phyloP scores from a whole-genome alignment of 2,888 invertebrate species.

The Disparrhopalites patrizii region DNA sequence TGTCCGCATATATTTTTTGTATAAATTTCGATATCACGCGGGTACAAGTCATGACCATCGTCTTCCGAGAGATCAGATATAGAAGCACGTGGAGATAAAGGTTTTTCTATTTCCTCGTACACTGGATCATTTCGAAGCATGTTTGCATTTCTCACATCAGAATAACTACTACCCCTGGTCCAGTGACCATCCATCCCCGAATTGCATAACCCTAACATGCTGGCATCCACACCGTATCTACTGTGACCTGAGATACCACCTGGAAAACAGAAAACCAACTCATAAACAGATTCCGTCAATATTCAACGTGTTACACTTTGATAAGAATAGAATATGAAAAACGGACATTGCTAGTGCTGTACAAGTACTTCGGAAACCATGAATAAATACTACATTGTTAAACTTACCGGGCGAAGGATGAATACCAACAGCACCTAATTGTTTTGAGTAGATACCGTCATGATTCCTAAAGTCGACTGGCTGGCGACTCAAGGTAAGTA shows the following conservation, averaged over 20 bases:
- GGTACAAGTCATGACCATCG: constrained; percentile 45
- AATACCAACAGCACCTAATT: constrained; percentile 44
- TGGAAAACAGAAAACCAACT: not conserved
- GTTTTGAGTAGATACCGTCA: constrained; percentile 48
- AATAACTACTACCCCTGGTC: constrained; percentile 48
- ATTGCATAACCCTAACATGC: constrained; percentile 45
- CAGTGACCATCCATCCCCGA: constrained; percentile 46
- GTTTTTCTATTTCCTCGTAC: constrained; percentile 48
- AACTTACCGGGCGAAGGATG: constrained; percentile 46
- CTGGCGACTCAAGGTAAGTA: constrained; percentile 45
- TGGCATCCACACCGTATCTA: constrained; percentile 36
- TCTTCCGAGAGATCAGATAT: constrained; percentile 48
- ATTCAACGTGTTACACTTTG: not conserved
- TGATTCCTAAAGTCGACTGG: constrained; percentile 42
- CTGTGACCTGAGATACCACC: constrained; percentile 32
- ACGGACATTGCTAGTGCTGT: not conserved
- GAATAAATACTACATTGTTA: not conserved
- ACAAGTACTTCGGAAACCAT: not conserved
- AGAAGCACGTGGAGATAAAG: constrained; percentile 47
- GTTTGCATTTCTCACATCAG: constrained; percentile 43
- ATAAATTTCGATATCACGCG: constrained; percentile 47
- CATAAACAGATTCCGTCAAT: not conserved
- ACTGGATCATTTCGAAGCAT: constrained; percentile 43
- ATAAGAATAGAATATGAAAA: not conserved
- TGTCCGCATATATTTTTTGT: constrained; percentile 46